Conservation (phyloP, 2,113 vertebrate genomes). For the Lanius collurio region DNA sequence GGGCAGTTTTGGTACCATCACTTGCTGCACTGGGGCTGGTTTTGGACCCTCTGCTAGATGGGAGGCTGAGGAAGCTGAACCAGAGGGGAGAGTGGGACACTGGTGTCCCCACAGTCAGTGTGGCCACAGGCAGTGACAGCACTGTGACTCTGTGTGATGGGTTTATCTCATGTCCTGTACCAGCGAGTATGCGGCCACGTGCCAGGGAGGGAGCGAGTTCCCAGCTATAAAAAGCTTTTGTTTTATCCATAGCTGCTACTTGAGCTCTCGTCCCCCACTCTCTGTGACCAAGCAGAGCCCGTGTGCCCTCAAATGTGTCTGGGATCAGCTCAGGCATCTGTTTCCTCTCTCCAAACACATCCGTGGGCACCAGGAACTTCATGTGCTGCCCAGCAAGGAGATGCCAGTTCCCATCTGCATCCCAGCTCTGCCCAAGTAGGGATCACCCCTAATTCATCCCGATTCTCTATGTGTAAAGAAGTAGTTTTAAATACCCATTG, state of each 20-base stretch:
- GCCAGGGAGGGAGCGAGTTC: background rate
- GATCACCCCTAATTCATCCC: background rate
- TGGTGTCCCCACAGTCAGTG: rapidly evolving
- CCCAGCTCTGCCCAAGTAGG: background rate
- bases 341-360: background rate
- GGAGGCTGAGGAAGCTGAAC: background rate
- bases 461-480: background rate
- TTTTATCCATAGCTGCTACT: background rate
- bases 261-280: background rate
- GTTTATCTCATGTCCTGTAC: background rate
- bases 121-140: background rate
- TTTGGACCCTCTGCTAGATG: rapidly evolving
- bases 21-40: background rate
- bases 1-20: too few relatives aligned
- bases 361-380: background rate
- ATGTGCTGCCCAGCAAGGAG: background rate
- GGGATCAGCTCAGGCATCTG: background rate
- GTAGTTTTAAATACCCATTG: constrained; percentile 16
- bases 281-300: background rate
- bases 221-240: constrained; percentile 39
- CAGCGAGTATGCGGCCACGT: rapidly evolving
- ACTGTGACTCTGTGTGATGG: background rate
- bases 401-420: background rate
- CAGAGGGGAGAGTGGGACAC: background rate
- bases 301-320: background rate